Percentiles rank a stretch among this genome's conserved stretches.
phyloP scores from a whole-genome alignment of 1,140 invertebrate genomes.

The Idris sp. region DNA sequence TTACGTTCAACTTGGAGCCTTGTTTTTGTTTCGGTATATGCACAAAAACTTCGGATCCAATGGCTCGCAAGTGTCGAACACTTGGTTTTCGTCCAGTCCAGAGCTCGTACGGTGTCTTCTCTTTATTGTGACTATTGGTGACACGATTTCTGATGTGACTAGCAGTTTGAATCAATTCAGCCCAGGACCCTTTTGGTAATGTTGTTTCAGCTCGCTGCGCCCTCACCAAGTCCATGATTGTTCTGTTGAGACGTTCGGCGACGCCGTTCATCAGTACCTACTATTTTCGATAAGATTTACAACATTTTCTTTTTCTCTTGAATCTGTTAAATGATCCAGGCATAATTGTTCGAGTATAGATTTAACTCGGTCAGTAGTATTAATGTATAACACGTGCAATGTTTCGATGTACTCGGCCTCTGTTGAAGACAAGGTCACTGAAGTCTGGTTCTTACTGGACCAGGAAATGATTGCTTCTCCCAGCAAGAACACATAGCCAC shows the following conservation, averaged over 20 bases:
- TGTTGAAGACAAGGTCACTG: constrained; percentile 8
- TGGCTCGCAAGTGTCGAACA: constrained; percentile 64
- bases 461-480: background rate
- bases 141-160: constrained; percentile 65
- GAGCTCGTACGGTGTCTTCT: constrained; percentile 64
- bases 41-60: constrained; percentile 67
- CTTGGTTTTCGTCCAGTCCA: constrained; percentile 63
- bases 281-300: too few relatives aligned
- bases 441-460: constrained; percentile 5
- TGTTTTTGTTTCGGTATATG: constrained; percentile 59
- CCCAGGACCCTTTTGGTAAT: constrained; percentile 45
- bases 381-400: too few relatives aligned
- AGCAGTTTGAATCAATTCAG: constrained; percentile 61
- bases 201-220: constrained; percentile 31
- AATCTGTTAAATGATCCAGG: too few relatives aligned
- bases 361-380: too few relatives aligned
- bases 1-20: constrained; percentile 51
- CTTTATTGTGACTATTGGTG: constrained; percentile 26
- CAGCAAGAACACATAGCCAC: constrained; percentile 10
- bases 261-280: too few relatives aligned
- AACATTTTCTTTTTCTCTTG: too few relatives aligned
- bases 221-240: constrained; percentile 49
- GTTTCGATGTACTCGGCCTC: constrained; percentile 16
- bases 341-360: too few relatives aligned
- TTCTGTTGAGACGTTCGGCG: constrained; percentile 55